Evolutionary conservation across 2,888 invertebrate species (phyloP), one percentile per base, ranked within the genome.

Genomic region (Hypolimnas misippus): DNA sequence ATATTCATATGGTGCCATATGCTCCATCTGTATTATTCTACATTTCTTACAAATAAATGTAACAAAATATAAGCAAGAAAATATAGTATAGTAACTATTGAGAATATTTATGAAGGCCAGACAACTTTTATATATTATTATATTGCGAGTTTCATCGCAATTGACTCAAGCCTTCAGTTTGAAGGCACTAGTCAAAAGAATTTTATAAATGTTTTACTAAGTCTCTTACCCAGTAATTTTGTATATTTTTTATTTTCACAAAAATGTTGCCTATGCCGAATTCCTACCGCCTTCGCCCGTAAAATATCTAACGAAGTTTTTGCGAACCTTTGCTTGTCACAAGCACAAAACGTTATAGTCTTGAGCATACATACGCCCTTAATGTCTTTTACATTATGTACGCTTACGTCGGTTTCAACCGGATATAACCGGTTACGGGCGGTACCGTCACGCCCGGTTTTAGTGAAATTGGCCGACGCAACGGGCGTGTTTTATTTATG

Each of bases 381-480:
- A 40, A 62, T 55, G 25, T 49, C 5, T 49, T 49, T 25, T 68
- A 63, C 60, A 70, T 70, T 65, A 71, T 70, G 63, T 65, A 70
- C 46, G 63, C 62, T 61, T 46, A 55, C 51, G 57, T 58, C 50
- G 66, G 55, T 62, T 63, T 25, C 52, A 63, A 50, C 57, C 55
- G 55, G 50, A 63, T 60, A 63, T 70, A 68, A 64, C 65, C 62
- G 66, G 67, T 66, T 65, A 63, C 61, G 59, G 56, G 57, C 60
- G 59, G 61, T 70, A 70, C 60, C 66, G 72, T 74, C 73, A 74
- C 73, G 73, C 74, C 73, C 71, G 83, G 86, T 89, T 88, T 89
- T 88, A 89, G 81, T 80, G 81, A 89, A 90, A 90, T 89, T 89
- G 89, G 85, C 71, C 70, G 65, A 73, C 80, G 78, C 77, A 76